These are phyloP conservation scores for Blera fallax DNA, from an alignment of 2,888 invertebrate genomes.

Conservation along the genomic window DNA sequence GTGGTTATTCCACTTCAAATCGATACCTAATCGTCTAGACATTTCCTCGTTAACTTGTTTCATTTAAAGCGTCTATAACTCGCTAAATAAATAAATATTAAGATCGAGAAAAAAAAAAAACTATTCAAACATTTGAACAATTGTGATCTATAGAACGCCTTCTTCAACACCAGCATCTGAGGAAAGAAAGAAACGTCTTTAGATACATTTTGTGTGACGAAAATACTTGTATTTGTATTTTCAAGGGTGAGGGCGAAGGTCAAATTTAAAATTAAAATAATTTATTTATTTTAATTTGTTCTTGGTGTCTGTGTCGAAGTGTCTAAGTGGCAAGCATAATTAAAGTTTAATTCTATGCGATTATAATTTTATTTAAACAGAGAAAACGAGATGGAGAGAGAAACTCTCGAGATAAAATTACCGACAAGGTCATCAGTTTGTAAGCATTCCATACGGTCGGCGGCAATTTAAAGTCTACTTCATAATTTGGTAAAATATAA, in stretches of 20 bases:
- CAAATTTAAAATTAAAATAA: constrained; percentile 13
- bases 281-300: neutral
- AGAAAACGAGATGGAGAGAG: too few relatives aligned
- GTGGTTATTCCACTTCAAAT: neutral
- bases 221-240: neutral
- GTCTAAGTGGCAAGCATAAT: neutral
- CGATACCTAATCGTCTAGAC: neutral
- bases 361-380: neutral
- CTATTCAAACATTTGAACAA: neutral
- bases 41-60: neutral
- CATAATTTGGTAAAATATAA: neutral
- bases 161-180: neutral
- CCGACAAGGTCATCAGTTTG: neutral
- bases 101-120: neutral
- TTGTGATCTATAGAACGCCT: neutral
- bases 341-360: constrained; percentile 3
- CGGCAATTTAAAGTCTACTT: neutral
- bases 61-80: neutral
- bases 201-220: neutral
- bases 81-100: neutral
- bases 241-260: constrained; percentile 16
- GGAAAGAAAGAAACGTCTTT: neutral
- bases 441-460: neutral
- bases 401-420: neutral
- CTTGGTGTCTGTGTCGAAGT: neutral